Percentiles rank a stretch among this genome's conserved stretches.
These are phyloP conservation scores for Phacellophora camtschatica DNA, from an alignment of 30 jellyfish, hydroid and myxozoan species.

Conservation along the genomic window DNA sequence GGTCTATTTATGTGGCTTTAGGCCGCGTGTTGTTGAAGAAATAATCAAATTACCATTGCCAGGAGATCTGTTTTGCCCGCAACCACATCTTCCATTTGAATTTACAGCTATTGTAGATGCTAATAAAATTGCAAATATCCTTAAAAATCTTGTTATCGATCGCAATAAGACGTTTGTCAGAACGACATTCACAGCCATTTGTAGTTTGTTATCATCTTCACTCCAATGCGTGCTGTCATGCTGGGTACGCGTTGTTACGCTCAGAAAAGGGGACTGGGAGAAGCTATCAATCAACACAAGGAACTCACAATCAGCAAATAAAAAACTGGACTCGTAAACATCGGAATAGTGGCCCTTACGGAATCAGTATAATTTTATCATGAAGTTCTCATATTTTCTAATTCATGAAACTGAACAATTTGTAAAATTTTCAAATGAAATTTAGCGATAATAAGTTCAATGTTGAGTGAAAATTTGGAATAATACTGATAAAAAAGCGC, in stretches of 20 bases:
- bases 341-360: no score
- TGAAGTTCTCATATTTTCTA: no score
- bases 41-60: constrained; percentile 80
- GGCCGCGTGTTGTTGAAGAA: no score
- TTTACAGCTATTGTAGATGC: constrained; percentile 41
- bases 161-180: background rate
- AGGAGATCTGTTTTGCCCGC: constrained; percentile 33
- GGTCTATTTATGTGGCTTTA: no score
- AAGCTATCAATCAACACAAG: constrained; percentile 28
- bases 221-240: constrained; percentile 23
- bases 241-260: constrained; percentile 44
- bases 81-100: constrained; percentile 68
- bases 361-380: no score
- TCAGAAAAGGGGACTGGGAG: constrained; percentile 12
- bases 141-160: background rate
- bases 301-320: background rate
- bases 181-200: constrained; percentile 14
- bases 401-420: no score
- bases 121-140: constrained; percentile 12
- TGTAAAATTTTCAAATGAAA: no score
- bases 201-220: constrained; percentile 48
- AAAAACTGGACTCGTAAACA: no score
- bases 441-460: no score
- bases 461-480: no score
- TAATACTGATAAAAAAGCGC: no score